Conservation (phyloP, 2,113 vertebrate genomes). For the Otocyon megalotis region DNA sequence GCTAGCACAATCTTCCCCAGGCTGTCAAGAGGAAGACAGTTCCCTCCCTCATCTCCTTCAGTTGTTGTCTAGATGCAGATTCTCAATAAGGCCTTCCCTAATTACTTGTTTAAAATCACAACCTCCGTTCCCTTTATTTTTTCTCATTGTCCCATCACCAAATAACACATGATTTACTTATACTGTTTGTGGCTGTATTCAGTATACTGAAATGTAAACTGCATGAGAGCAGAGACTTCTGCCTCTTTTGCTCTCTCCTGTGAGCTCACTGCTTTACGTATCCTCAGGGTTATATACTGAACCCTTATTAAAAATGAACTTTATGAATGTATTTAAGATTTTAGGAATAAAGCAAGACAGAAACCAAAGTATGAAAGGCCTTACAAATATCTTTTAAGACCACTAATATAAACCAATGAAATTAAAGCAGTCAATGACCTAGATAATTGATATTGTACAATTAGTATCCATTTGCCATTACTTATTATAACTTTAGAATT, state of each 20-base stretch:
- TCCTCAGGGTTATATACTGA: not conserved
- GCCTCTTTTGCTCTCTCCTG: slow-evolving; percentile 16
- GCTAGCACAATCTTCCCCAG: not conserved
- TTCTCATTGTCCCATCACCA: not conserved
- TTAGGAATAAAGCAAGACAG: not conserved
- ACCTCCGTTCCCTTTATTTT: not conserved
- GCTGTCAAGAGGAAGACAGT: not conserved
- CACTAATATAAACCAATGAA: slow-evolving; percentile 28
- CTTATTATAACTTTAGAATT: slow-evolving; percentile 47
- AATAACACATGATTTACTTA: slow-evolving; percentile 1
- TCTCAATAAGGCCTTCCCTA: not conserved
- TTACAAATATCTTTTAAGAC: slow-evolving; percentile 45
- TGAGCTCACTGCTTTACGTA: slow-evolving; percentile 16
- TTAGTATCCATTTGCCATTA: slow-evolving; percentile 51
- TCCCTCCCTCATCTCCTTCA: not conserved
- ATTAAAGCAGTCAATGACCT: slow-evolving; percentile 17
- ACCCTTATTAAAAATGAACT: slow-evolving; percentile 27
- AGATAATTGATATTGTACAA: slow-evolving; percentile 31
- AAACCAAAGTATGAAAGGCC: slow-evolving; percentile 1
- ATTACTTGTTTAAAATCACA: slow-evolving; percentile 43
- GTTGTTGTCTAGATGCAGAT: not conserved
- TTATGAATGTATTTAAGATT: slow-evolving; percentile 48
- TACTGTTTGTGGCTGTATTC: not conserved
- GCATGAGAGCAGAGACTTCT: slow-evolving; percentile 7
- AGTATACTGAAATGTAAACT: not conserved